A percentile compares a stretch with the other conserved stretches of the same genome.
Evolutionary conservation across 2,797 vertebrate genomes (phyloP).

Genomic region (Chelmon rostratus): DNA sequence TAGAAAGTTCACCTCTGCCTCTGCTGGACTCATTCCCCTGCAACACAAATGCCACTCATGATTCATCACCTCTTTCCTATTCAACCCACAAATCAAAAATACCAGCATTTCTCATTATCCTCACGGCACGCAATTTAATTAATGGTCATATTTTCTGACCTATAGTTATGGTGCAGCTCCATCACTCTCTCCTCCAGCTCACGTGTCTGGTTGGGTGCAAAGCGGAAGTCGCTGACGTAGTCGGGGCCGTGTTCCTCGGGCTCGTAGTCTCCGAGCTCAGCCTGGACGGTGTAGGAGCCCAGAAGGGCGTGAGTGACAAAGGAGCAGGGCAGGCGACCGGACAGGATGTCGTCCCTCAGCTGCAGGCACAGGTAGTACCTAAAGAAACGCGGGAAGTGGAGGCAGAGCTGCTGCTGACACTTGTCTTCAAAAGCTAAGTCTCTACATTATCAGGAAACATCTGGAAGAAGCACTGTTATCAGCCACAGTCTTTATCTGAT

Average conservation of each 20-base stretch:
- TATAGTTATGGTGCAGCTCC: slow-evolving; percentile 96
- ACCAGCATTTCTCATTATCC: slow-evolving; percentile 10
- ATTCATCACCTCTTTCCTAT: slow-evolving; percentile 34
- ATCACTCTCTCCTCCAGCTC: slow-evolving; percentile 98
- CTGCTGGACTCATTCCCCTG: slow-evolving; percentile 97
- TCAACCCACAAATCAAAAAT: slow-evolving; percentile 22
- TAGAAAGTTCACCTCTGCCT: slow-evolving; percentile 98
- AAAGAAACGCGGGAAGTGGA: slow-evolving; percentile 32
- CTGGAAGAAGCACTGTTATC: neutral
- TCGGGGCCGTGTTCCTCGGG: slow-evolving; percentile 93
- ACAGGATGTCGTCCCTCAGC: slow-evolving; percentile 96
- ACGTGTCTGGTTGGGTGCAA: slow-evolving; percentile 95
- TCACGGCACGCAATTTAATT: slow-evolving; percentile 15
- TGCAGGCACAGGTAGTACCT: slow-evolving; percentile 99
- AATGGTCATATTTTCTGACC: slow-evolving; percentile 77
- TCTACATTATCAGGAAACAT: neutral
- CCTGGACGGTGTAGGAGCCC: slow-evolving; percentile 97
- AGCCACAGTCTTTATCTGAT: neutral
- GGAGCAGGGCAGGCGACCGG: slow-evolving; percentile 95
- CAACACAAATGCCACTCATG: slow-evolving; percentile 47
- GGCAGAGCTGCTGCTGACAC: neutral
- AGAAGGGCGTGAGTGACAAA: slow-evolving; percentile 97
- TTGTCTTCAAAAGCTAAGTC: neutral
- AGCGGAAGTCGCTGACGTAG: slow-evolving; percentile 94
- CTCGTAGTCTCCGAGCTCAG: slow-evolving; percentile 94